Conservation (phyloP, 2,888 invertebrate species). For the Biston betularia region DNA sequence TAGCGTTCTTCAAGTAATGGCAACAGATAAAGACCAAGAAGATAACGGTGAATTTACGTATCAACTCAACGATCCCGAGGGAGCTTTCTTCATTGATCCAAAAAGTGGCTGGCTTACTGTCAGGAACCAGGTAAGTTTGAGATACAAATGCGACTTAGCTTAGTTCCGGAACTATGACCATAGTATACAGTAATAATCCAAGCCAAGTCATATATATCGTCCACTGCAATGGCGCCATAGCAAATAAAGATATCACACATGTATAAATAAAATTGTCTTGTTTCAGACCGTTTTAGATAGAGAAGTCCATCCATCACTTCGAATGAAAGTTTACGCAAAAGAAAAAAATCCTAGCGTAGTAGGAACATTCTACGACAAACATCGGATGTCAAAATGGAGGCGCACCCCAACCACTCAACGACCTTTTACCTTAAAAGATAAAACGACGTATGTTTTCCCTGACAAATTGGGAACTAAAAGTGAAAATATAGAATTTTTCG, state of each 20-base stretch:
- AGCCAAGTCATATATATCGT: too few relatives aligned
- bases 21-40: slow-evolving; percentile 93
- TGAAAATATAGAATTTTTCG: slow-evolving; percentile 77
- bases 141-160: background rate
- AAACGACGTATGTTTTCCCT: slow-evolving; percentile 80
- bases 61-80: slow-evolving; percentile 90
- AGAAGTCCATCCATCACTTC: slow-evolving; percentile 90
- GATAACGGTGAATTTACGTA: slow-evolving; percentile 95
- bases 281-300: slow-evolving; percentile 91
- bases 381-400: slow-evolving; percentile 75
- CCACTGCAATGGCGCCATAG: background rate
- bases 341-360: slow-evolving; percentile 91
- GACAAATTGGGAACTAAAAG: slow-evolving; percentile 73
- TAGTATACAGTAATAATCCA: background rate
- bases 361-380: slow-evolving; percentile 77
- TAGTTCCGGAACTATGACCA: too few relatives aligned
- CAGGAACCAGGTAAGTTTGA: slow-evolving; percentile 84
- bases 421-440: slow-evolving; percentile 62
- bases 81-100: slow-evolving; percentile 93
- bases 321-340: slow-evolving; percentile 92
- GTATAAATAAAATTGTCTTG: slow-evolving; percentile 8
- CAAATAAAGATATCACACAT: background rate
- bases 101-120: slow-evolving; percentile 95
- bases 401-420: slow-evolving; percentile 63
- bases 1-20: slow-evolving; percentile 88